Percentiles rank a stretch among this genome's conserved stretches.
These are phyloP conservation scores for Pica pica DNA, from an alignment of 2,113 vertebrate genomes.

Conservation along the genomic window DNA sequence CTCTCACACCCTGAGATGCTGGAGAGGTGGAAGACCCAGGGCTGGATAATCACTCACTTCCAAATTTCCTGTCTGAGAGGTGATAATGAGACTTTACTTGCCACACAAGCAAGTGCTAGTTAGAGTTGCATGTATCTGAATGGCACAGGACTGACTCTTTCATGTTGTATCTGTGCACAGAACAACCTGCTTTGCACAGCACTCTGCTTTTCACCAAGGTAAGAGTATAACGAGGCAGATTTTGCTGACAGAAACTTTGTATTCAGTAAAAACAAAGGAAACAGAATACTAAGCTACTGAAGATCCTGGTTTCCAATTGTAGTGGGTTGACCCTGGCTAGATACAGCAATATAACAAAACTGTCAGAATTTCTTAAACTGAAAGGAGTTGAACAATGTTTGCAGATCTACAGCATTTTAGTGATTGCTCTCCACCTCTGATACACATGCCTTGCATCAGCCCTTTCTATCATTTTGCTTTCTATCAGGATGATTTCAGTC, in stretches of 20 bases:
- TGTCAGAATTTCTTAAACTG: neutral
- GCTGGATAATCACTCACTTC: neutral
- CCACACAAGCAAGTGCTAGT: neutral
- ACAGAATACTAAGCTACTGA: neutral
- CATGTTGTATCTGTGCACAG: neutral
- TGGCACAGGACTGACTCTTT: neutral
- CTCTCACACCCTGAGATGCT: neutral
- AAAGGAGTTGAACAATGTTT: neutral
- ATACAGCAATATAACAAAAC: neutral
- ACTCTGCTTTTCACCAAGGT: neutral
- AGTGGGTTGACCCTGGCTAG: neutral
- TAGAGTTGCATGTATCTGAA: neutral
- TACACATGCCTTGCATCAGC: neutral
- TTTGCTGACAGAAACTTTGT: neutral
- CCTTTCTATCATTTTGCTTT: neutral
- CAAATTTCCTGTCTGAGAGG: constrained; percentile 24
- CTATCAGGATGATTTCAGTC: neutral
- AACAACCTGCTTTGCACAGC: neutral
- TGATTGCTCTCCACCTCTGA: neutral
- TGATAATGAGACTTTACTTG: constrained; percentile 32
- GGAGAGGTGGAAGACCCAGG: neutral
- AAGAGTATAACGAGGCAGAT: neutral
- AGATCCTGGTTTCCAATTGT: neutral
- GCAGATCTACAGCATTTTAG: neutral
- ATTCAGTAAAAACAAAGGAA: neutral